Conservation (phyloP, 2,113 vertebrate species). For the Gallinago jamesoni region DNA sequence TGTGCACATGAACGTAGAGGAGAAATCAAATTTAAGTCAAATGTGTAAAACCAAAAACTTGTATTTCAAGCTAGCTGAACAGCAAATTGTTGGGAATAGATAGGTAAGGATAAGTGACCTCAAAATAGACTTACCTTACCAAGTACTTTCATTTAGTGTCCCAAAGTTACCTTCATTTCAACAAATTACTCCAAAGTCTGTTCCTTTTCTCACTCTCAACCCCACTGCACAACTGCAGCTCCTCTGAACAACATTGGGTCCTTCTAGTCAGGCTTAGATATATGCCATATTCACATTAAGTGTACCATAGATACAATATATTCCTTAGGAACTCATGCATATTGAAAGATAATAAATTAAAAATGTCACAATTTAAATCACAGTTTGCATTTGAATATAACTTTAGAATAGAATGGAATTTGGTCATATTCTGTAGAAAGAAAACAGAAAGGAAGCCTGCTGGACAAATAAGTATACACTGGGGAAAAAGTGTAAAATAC, state of each 20-base stretch:
- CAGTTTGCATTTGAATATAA: neutral
- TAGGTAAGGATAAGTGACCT: neutral
- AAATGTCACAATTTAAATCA: neutral
- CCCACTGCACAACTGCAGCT: neutral
- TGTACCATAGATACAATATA: neutral
- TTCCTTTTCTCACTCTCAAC: neutral
- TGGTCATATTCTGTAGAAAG: neutral
- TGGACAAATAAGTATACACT: neutral
- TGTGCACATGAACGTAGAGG: neutral
- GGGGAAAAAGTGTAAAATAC: neutral
- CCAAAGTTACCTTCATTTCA: neutral
- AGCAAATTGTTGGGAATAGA: neutral
- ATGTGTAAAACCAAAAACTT: neutral
- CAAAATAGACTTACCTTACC: neutral
- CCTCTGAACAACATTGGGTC: neutral
- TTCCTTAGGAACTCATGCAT: neutral
- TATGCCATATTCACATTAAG: neutral
- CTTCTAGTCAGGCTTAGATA: neutral
- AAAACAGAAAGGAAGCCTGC: neutral
- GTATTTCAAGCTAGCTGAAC: neutral
- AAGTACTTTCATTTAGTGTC: neutral
- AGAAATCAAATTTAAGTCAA: neutral
- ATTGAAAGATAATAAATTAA: neutral
- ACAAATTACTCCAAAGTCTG: neutral
- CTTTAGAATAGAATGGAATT: neutral